Evolutionary conservation across 1,140 invertebrate genomes (phyloP).

Genomic region (Cyphomyrmex costatus): DNA sequence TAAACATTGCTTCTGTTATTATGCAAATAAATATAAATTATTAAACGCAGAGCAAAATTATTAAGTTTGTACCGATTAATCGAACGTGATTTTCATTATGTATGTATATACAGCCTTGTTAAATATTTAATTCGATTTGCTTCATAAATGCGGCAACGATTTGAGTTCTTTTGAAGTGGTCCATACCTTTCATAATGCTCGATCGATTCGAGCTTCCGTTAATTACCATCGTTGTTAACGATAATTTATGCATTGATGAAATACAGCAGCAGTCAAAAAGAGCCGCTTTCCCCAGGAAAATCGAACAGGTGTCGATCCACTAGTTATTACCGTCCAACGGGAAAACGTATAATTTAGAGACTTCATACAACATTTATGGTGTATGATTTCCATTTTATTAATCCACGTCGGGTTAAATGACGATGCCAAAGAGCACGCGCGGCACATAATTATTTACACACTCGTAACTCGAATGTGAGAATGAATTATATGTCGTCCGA

Average conservation of each 20-base stretch:
- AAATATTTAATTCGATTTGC: slow-evolving; percentile 55
- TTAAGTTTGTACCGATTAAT: slow-evolving; percentile 32
- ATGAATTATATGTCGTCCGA: slow-evolving; percentile 43
- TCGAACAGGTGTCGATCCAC: slow-evolving; percentile 59
- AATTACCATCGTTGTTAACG: slow-evolving; percentile 57
- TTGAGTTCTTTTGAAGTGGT: slow-evolving; percentile 51
- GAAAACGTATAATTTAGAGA: slow-evolving; percentile 55
- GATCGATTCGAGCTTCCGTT: slow-evolving; percentile 40
- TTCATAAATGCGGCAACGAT: slow-evolving; percentile 27
- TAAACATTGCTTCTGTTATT: slow-evolving; percentile 28
- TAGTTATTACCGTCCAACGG: slow-evolving; percentile 36
- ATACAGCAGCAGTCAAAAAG: slow-evolving; percentile 33
- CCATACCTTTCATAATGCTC: slow-evolving; percentile 31
- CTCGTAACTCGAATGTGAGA: slow-evolving; percentile 23
- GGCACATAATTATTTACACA: slow-evolving; percentile 52
- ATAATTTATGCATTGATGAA: slow-evolving; percentile 56
- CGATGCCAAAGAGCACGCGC: slow-evolving; percentile 53
- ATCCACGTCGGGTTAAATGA: slow-evolving; percentile 50
- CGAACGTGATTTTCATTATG: slow-evolving; percentile 34
- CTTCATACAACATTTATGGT: slow-evolving; percentile 56
- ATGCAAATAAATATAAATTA: slow-evolving; percentile 41
- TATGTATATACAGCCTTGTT: slow-evolving; percentile 12
- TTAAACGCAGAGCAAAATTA: slow-evolving; percentile 41
- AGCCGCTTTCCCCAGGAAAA: slow-evolving; percentile 33
- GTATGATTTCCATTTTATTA: slow-evolving; percentile 62